Evolutionary conservation across 2,888 invertebrate genomes (phyloP), one percentile per base, ranked within the genome.

Genomic region (Chloroclystis v-ata): DNA sequence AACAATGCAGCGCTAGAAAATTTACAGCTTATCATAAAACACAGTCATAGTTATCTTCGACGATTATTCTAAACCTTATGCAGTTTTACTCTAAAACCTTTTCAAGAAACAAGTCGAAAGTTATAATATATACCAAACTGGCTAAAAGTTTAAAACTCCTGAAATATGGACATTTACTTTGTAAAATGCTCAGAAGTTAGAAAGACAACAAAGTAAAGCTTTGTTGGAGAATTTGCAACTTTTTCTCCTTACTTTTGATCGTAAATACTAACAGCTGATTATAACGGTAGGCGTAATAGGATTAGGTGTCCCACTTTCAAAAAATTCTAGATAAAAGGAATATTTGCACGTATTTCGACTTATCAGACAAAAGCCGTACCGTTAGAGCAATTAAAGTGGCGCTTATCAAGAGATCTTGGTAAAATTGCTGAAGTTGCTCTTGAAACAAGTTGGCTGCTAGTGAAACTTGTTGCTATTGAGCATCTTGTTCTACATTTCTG

Each of bases 261-360:
- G 26, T 30, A 37, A 44, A 33, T n/a, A 20, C 20, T 20, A 46
- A 49, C 46, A 46, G 20, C 28, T 42, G 29, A 30, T 37, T 43
- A 40, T 57, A 57, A 53, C 57, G 57, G 57, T 43, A 48, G 46
- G 43, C 28, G 49, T 47, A 45, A 37, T 48, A 44, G 49, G 47
- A 49, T 47, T 46, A 47, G 44, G 44, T 57, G 60, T 42, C 48
- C 57, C 42, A 65, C 52, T 58, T 55, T 50, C 38, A 7, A 56
- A 48, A 49, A 41, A 59, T 63, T 56, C 29, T 49, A 54, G 55
- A 33, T 43, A 61, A 60, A 61, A 40, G 28, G 42, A 47, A 46
- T 64, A 61, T 72, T 67, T 65, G 61, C 68, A 65, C 67, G 65
- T 64, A 57, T 54, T 58, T 51, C 47, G 40, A 48, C 48, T 59